phyloP scores from a whole-genome alignment of 2,113 vertebrate species.

The Phyllostomus hastatus region DNA sequence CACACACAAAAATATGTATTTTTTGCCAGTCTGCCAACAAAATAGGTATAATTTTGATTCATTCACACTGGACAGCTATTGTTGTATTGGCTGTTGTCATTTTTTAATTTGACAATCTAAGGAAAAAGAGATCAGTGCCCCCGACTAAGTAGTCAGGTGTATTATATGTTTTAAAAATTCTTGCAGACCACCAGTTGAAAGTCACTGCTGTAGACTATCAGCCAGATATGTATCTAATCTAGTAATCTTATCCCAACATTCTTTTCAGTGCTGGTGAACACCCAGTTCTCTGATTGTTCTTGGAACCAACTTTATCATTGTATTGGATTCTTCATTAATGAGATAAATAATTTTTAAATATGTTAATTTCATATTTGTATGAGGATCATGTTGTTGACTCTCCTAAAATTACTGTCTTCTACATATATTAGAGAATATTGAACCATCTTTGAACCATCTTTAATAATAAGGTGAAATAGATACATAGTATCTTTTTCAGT shows the following conservation, averaged over 20 bases:
- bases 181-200: not conserved
- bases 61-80: not conserved
- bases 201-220: not conserved
- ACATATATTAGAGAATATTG: not conserved
- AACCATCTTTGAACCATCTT: not conserved
- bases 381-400: not conserved
- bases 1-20: not conserved
- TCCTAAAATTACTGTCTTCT: not conserved
- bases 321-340: not conserved
- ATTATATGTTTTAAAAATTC: not conserved
- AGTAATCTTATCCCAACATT: not conserved
- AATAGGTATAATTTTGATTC: not conserved
- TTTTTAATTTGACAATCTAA: not conserved
- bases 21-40: not conserved
- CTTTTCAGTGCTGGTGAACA: not conserved
- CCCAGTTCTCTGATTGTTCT: not conserved
- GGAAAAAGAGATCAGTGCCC: not conserved
- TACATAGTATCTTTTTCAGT: not conserved
- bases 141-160: not conserved
- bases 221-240: not conserved
- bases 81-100: not conserved
- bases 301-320: not conserved
- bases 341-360: not conserved
- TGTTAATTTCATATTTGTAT: constrained; percentile 15
- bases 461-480: not conserved